A percentile compares a stretch with the other conserved stretches of the same genome.
Conservation (phyloP, 2,888 invertebrate genomes). For the Diploptera punctata region DNA sequence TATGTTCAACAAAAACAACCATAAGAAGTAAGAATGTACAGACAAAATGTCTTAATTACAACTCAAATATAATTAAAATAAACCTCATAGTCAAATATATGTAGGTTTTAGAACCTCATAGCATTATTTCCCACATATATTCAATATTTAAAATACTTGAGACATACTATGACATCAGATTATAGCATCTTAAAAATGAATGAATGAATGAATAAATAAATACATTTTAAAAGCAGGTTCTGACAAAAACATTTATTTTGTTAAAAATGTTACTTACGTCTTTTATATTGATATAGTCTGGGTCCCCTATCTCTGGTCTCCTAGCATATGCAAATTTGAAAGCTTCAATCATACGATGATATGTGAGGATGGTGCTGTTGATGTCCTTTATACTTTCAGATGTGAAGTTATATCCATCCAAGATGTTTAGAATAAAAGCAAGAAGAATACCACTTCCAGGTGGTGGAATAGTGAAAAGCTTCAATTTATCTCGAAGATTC, state of each 20-base stretch:
- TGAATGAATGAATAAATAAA: too few relatives aligned
- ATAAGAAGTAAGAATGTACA: too few relatives aligned
- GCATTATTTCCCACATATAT: too few relatives aligned
- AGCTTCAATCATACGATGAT: constrained; percentile 88
- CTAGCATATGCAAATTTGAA: constrained; percentile 92
- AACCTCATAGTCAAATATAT: too few relatives aligned
- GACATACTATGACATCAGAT: background rate
- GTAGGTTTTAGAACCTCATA: too few relatives aligned
- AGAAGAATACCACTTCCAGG: constrained; percentile 87
- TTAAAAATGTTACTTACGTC: constrained; percentile 70
- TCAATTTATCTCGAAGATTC: constrained; percentile 65
- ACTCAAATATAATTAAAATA: too few relatives aligned
- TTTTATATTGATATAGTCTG: constrained; percentile 70
- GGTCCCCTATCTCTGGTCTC: constrained; percentile 85
- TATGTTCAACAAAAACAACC: too few relatives aligned
- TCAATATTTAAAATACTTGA: too few relatives aligned
- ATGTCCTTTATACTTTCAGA: constrained; percentile 55
- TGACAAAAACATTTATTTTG: too few relatives aligned
- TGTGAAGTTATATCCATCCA: constrained; percentile 61
- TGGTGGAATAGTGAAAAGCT: constrained; percentile 80
- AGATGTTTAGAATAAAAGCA: constrained; percentile 80
- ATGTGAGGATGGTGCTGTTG: constrained; percentile 67
- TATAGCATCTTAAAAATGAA: too few relatives aligned
- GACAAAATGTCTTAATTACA: too few relatives aligned
- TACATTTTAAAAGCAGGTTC: too few relatives aligned